Evolutionary conservation across 2,797 vertebrate genomes (phyloP).

Genomic region (Xiphorhynchus erythropygius): DNA sequence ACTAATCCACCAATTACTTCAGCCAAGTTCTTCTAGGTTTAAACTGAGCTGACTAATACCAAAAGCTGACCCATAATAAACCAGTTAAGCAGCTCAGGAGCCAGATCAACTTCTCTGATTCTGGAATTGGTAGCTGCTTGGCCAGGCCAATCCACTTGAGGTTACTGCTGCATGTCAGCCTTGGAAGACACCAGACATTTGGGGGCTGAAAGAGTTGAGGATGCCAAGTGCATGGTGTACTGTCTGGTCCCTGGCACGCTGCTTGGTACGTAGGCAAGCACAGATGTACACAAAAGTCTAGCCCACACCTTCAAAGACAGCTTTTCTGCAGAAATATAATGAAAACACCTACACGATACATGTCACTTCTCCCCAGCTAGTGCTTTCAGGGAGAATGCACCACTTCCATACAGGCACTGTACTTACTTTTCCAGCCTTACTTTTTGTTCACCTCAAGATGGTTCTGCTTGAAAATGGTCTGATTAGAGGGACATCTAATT

Average conservation of each 20-base stretch:
- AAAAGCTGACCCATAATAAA: not conserved
- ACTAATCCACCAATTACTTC: not conserved
- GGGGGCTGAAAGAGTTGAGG: not conserved
- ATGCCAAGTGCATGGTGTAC: not conserved
- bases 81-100: not conserved
- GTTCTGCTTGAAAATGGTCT: not conserved
- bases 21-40: not conserved
- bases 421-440: not conserved
- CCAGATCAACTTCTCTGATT: not conserved
- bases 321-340: slow-evolving; percentile 24
- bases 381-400: not conserved
- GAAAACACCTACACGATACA: not conserved
- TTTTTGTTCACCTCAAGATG: not conserved
- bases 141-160: not conserved
- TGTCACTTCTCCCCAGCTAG: not conserved
- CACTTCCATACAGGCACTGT: not conserved
- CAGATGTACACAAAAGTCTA: not conserved
- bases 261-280: not conserved
- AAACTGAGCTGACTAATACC: not conserved
- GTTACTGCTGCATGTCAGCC: not conserved
- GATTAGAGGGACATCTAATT: not conserved
- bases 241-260: not conserved
- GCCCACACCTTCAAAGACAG: not conserved
- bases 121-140: not conserved
- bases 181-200: not conserved